These are phyloP conservation scores for Temnothorax ravouxi DNA, from an alignment of 2,888 invertebrate species.

Conservation along the genomic window DNA sequence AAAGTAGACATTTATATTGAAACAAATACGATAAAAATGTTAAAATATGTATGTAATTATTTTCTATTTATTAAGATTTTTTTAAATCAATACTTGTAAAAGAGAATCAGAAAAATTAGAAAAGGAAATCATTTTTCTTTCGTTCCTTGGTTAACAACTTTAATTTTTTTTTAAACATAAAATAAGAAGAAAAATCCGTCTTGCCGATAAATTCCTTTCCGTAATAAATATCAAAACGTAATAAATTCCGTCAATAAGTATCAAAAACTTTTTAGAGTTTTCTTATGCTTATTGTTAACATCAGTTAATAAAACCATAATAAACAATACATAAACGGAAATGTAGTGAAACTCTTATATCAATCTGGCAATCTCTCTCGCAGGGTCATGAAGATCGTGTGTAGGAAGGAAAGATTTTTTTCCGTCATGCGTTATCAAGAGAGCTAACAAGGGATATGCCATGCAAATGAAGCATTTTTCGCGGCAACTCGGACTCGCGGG, in stretches of 20 bases:
- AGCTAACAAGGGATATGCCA: conserved; percentile 52
- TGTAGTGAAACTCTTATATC: neutral
- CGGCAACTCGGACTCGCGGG: conserved; percentile 16
- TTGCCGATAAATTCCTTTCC: neutral
- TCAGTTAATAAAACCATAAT: neutral
- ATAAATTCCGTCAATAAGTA: too few species aligned
- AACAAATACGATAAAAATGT: neutral
- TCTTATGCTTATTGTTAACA: neutral
- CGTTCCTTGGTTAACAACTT: neutral
- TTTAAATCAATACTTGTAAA: neutral
- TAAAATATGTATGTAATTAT: neutral
- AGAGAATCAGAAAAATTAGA: neutral
- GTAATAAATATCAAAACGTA: too few species aligned
- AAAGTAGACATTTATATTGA: neutral
- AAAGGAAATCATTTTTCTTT: neutral
- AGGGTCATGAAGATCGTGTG: conserved; percentile 17
- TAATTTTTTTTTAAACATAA: neutral
- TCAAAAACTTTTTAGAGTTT: neutral
- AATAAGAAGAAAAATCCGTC: neutral
- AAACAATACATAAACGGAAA: neutral
- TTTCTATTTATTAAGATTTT: neutral
- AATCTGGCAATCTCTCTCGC: conserved; percentile 23
- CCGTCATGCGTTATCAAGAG: conserved; percentile 48
- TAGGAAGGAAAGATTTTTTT: conserved; percentile 35
- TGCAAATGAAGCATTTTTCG: conserved; percentile 51